phyloP scores from a whole-genome alignment of 2,797 vertebrate species.

The Thaleichthys pacificus region DNA sequence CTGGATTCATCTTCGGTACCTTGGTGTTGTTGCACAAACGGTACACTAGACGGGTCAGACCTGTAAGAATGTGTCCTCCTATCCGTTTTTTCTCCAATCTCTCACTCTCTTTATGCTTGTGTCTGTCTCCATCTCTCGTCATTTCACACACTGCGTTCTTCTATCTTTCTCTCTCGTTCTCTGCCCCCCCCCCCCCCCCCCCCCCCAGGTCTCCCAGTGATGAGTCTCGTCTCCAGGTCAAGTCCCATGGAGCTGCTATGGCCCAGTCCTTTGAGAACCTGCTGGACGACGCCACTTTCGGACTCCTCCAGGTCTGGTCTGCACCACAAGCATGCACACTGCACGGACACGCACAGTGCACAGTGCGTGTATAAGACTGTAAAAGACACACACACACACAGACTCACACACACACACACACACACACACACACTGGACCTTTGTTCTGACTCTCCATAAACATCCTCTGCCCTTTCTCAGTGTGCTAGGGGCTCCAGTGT shows the following conservation, averaged over 20 bases:
- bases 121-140: background rate
- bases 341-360: background rate
- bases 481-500: background rate
- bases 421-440: background rate
- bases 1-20: too few species aligned
- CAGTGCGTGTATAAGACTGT: background rate
- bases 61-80: too few species aligned
- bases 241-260: conserved; percentile 75
- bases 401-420: background rate
- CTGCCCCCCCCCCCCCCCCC: background rate
- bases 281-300: conserved; percentile 79
- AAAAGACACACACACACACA: background rate
- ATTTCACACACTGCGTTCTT: background rate
- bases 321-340: background rate
- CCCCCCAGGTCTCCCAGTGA: conserved; percentile 73
- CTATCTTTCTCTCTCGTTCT: background rate
- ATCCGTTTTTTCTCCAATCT: too few species aligned
- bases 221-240: conserved; percentile 74
- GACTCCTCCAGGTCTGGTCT: conserved; percentile 73
- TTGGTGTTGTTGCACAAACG: too few species aligned
- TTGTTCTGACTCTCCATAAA: background rate
- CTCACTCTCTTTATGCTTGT: background rate
- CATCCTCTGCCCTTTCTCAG: background rate
- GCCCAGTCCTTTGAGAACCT: conserved; percentile 86
- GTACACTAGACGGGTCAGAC: too few species aligned